A percentile compares a stretch with the other conserved stretches of the same genome.
These are phyloP conservation scores for Brachionus rotundiformis DNA, from an alignment of 1,140 invertebrate species.

Conservation along the genomic window DNA sequence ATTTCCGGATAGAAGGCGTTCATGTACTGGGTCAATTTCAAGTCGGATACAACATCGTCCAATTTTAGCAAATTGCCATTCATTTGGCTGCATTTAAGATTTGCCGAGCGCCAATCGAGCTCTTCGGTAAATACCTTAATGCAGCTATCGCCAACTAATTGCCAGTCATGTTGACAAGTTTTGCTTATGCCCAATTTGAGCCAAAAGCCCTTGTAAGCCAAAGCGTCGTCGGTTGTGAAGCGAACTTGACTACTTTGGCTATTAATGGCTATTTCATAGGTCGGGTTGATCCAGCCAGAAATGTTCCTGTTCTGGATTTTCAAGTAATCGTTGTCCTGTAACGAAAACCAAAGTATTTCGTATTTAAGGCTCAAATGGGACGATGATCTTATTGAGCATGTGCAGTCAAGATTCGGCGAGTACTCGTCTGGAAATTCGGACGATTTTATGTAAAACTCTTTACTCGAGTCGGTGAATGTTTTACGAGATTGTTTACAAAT, in stretches of 20 bases:
- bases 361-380: not conserved
- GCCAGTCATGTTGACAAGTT: conserved; percentile 49
- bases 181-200: not conserved
- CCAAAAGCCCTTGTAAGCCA: conserved; percentile 49
- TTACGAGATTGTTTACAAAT: not conserved
- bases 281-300: conserved; percentile 36
- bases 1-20: conserved; percentile 9
- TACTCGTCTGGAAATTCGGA: conserved; percentile 51
- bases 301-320: not conserved
- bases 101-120: conserved; percentile 22
- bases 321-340: conserved; percentile 51
- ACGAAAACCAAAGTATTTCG: conserved; percentile 17
- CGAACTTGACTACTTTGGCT: not conserved
- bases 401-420: conserved; percentile 1
- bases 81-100: conserved; percentile 40
- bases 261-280: not conserved
- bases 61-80: conserved; percentile 35
- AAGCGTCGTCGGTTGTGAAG: conserved; percentile 38
- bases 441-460: conserved; percentile 39
- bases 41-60: conserved; percentile 33
- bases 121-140: conserved; percentile 44
- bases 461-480: not conserved
- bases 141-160: conserved; percentile 32
- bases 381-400: not conserved
- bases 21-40: conserved; percentile 42